Evolutionary conservation across 2,113 vertebrate genomes (phyloP).

Genomic region (Erinaceus europaeus): DNA sequence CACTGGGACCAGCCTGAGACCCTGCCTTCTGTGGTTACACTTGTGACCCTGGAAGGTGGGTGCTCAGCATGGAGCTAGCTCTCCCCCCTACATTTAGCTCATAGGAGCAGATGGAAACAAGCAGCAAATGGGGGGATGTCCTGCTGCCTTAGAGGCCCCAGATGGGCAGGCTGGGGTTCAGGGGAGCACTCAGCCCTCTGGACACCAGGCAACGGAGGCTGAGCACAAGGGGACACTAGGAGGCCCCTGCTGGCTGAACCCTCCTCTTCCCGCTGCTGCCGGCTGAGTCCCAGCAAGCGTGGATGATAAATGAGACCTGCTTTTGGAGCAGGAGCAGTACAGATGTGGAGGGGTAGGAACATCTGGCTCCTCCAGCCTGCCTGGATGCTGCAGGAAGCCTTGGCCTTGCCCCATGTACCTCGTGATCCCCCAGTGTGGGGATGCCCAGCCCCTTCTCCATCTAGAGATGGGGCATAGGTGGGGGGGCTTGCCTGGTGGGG

Average conservation of each 20-base stretch:
- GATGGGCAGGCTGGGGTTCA: no score
- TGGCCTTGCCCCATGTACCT: no score
- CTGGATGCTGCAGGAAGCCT: no score
- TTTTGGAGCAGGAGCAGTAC: not conserved
- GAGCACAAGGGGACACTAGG: no score
- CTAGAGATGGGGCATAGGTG: not conserved
- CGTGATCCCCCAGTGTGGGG: not conserved
- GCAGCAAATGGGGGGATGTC: no score
- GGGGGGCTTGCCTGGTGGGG: accelerated
- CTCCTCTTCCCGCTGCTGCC: accelerated
- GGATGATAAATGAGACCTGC: conserved; percentile 1
- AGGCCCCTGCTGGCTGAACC: not conserved
- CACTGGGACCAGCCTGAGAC: not conserved
- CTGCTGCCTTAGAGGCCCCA: no score
- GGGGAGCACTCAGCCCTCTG: no score
- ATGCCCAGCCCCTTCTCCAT: not conserved
- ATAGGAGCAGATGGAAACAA: no score
- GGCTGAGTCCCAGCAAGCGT: accelerated
- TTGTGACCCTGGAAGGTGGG: not conserved
- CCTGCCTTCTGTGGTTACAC: not conserved
- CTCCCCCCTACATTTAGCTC: not conserved
- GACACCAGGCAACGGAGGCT: no score
- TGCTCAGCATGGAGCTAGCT: not conserved
- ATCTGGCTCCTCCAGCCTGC: conserved; percentile 2
- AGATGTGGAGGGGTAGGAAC: conserved; percentile 4